Evolutionary conservation across 2,797 vertebrate genomes (phyloP), one percentile per base, ranked within the genome.

Genomic region (Holocentrus rufus): DNA sequence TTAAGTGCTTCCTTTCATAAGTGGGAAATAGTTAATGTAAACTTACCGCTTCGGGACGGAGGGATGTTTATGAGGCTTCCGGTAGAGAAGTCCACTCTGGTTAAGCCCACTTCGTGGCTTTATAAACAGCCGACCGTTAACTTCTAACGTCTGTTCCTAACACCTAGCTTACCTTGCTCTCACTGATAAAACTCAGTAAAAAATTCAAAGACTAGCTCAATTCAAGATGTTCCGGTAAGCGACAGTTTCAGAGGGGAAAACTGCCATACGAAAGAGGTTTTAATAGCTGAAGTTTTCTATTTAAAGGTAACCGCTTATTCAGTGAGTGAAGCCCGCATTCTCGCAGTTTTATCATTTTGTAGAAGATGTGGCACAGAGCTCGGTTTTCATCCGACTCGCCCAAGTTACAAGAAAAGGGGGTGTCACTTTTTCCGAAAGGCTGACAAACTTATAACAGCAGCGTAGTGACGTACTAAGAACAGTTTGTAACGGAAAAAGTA

Each of bases 351-450:
- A 88, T 90, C 86, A 78, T 79, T 83, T 71, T 77, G 84, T 71
- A 82, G 86, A 89, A 87, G 92, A 93, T 90, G 90, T 88, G 92
- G 92, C 91, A 90, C 87, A 76, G 64, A 86, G 90, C 91, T 93
- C 90, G 67, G 79, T 77, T 93, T 92, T 87, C 91, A 87, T 87
- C 85, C 86, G 89, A 80, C 82, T 59, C 39, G 14, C 2, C 87
- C 88, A 93, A 79, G 31, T 77, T 2, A 34, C 31, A 5, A 17
- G 59, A 7, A 30, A 9, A 46, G 55, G 89, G 91, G 66, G 53
- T 6, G 42, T n/a, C 0, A 1, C 2, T 39, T 31, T 20, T 17
- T 23, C 7, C 31, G 20, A 54, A 58, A 20, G 3, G 31, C 10
- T 2, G 44, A 58, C 57, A 50, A 79, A 75, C 2, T 2, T 0